A percentile compares a stretch with the other conserved stretches of the same genome.
These are phyloP conservation scores for Champsocephalus esox DNA, from an alignment of 2,797 vertebrate species.

Conservation along the genomic window DNA sequence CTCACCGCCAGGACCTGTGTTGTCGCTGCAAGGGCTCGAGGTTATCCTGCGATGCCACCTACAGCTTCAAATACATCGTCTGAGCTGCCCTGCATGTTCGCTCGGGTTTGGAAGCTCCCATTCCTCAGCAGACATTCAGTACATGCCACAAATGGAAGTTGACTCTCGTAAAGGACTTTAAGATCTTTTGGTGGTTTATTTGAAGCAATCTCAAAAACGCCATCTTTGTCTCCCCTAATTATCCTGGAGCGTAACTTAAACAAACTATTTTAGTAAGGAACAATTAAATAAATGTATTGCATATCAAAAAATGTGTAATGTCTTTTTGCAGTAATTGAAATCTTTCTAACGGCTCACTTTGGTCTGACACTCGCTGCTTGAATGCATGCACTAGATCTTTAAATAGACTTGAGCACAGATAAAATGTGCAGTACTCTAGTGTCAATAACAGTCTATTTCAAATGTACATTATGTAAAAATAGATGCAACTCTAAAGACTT, in stretches of 20 bases:
- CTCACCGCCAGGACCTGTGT: slow-evolving; percentile 94
- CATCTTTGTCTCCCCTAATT: not conserved
- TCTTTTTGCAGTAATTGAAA: too few species aligned
- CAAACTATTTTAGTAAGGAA: slow-evolving; percentile 67
- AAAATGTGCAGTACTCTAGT: not conserved
- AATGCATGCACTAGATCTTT: not conserved
- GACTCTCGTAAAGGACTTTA: slow-evolving; percentile 17
- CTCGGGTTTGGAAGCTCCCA: not conserved
- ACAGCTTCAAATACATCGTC: slow-evolving; percentile 93
- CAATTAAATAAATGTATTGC: slow-evolving; percentile 68
- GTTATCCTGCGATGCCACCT: slow-evolving; percentile 93
- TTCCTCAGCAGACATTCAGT: not conserved
- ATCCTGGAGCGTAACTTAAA: slow-evolving; percentile 35
- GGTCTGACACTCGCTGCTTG: not conserved
- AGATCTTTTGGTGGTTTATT: slow-evolving; percentile 15
- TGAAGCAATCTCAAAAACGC: slow-evolving; percentile 4
- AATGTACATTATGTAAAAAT: not conserved
- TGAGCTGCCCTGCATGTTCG: slow-evolving; percentile 65
- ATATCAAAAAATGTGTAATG: slow-evolving; percentile 43
- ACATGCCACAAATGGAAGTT: slow-evolving; percentile 15
- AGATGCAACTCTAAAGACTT: not conserved
- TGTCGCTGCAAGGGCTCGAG: slow-evolving; percentile 93
- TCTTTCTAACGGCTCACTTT: not conserved
- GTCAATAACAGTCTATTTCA: too few species aligned
- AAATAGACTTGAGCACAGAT: not conserved